Base-by-base conservation (phyloP, 2,113 vertebrate species). In the Ceuthmochares aereus region DNA sequence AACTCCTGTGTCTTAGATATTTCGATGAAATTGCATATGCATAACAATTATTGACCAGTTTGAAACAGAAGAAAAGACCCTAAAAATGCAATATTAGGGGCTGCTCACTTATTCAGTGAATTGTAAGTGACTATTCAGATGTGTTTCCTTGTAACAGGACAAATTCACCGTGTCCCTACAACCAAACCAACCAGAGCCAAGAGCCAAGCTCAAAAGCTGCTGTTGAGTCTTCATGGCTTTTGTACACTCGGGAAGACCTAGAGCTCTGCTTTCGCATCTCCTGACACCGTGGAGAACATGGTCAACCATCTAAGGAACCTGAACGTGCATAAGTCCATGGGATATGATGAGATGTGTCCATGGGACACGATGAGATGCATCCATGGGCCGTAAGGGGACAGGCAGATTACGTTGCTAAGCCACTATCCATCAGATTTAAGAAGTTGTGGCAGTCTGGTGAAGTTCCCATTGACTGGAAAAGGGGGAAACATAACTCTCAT, bases 221-320 rank as follows among this genome's bases (percentile, higher is more conserved):
- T 60, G 14, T 5, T 55, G 12, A 79, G 14, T 19, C 27, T 23
- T 63, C 47, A 21, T 37, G 19, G 10, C 20, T 87, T 4, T 59
- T 59, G 16, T 5, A 77, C 11, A 23, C 10, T 58, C 60, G 67
- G 13, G 2, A 63, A n/a, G 43, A 52, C 6, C 23, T 68, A 17
- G 40, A 87, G 17, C 42, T 63, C 43, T 26, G 9, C 22, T 81
- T 42, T 55, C 30, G 8, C 34, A 0, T 45, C 40, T 66, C 30
- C 60, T 0, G 0, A 25, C 16, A 43, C 0, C 0, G 12, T 26
- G 30, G 14, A 80, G 27, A 32, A 9, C 36, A 22, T 6, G 42
- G 22, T 20, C 0, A 0, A 55, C 47, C 49, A 25, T 51, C 49
- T 25, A 25, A 51, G 49, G 20, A 49, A 21, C 20, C 19, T 49